Conservation (phyloP, 2,888 invertebrate genomes). For the Agonopterix heracliana region DNA sequence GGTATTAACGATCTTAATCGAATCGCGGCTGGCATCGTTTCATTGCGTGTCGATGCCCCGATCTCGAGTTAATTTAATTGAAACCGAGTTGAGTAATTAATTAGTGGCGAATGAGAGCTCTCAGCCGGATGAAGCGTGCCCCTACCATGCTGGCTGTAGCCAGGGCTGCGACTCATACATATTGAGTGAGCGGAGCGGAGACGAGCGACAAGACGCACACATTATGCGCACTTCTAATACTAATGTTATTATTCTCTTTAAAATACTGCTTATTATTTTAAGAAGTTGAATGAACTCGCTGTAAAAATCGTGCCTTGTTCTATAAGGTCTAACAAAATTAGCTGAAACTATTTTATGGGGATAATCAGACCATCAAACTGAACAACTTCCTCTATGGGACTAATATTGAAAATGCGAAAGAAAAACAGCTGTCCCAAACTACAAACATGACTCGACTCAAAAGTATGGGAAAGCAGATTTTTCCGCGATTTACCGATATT, state of each 20-base stretch:
- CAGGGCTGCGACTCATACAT: conserved; percentile 31
- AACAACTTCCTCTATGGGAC: no score
- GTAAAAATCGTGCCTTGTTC: no score
- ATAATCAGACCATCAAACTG: no score
- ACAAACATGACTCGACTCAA: no score
- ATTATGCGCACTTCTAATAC: conserved; percentile 12
- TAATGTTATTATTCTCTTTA: not conserved
- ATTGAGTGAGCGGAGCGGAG: conserved; percentile 21
- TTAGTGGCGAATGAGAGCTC: conserved; percentile 70
- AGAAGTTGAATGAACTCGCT: conserved; percentile 10
- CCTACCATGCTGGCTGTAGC: conserved; percentile 48
- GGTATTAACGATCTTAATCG: conserved; percentile 69
- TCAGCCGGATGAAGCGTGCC: conserved; percentile 54
- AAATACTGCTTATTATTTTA: not conserved
- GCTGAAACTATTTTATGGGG: no score
- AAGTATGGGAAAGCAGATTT: no score
- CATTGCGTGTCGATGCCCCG: conserved; percentile 67
- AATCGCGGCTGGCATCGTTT: conserved; percentile 62
- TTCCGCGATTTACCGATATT: no score
- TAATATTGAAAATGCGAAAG: no score
- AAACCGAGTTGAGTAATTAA: conserved; percentile 73
- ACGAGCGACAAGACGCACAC: conserved; percentile 14
- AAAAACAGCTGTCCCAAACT: no score
- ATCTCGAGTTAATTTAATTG: conserved; percentile 72
- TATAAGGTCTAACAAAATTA: no score